Base-by-base conservation (phyloP, 35 echinoderm and acorn worm genomes). In the Hemicentrotus pulcherrimus region DNA sequence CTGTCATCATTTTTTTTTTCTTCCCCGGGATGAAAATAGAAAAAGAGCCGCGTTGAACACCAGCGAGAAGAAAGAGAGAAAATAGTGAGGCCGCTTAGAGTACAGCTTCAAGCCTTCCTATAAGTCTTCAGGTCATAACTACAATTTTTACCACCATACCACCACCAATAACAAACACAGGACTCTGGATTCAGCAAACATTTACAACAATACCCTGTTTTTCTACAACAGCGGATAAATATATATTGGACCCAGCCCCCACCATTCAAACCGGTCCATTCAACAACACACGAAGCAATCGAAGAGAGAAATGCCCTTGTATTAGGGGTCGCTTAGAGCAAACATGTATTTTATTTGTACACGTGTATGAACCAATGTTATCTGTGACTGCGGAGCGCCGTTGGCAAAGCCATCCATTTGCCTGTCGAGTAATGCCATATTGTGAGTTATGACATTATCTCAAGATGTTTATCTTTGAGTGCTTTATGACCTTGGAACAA, bases 1-100 rank as follows among this genome's bases (percentile, higher is more conserved):
- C 48, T 93, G 91, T 93, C 91, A 93, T 93, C 65, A 78, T 78
- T 28, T 78, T 78, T 70, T 70, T 78, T 78, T n/a, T 78, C 24
- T 78, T n/a, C 7, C 65, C 16, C 61, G 15, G 28, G 28, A 78
- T 28, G 6, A 78, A 78, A n/a, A 35, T 87, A 31, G 16, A 90
- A 90, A 90, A 90, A 90, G 46, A 33, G 88, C 16, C 4, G 31
- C 14, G 88, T 22, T 33, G 31, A 47, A 90, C 24, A 30, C 46
- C 65, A 78, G 22, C 65, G 65, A 78, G 65, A n/a, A 78, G 61
- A 70, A 70, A 70, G 28, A 78, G 18, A 22, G 24, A 6, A 8
- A n/a, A n/a, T 4, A 22, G 7, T 28, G 28, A 78, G 65, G 28
- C 65, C 22, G 65, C 65, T 78, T n/a, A n/a, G 28, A n/a, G 28